Percentiles rank a stretch among this genome's conserved stretches.
These are phyloP conservation scores for Meloe dianella DNA, from an alignment of 2,888 invertebrate genomes.

Conservation along the genomic window DNA sequence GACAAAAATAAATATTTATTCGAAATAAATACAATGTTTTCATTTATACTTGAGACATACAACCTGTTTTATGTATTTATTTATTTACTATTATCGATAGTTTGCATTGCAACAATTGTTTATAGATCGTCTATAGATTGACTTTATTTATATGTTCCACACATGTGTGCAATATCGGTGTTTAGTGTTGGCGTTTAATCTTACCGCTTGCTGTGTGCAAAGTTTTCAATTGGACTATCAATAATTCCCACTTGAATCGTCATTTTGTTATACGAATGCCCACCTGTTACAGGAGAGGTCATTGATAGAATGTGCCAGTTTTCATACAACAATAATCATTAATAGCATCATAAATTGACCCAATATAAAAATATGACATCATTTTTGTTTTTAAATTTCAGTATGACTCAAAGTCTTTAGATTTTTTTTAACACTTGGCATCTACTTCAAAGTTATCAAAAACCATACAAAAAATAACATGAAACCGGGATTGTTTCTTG, in stretches of 20 bases:
- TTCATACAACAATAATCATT: neutral
- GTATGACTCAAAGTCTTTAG: neutral
- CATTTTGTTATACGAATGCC: neutral
- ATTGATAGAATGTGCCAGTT: constrained; percentile 2
- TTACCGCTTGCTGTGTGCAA: no score
- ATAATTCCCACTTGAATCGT: no score
- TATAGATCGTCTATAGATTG: neutral
- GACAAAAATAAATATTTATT: neutral
- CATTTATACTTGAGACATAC: no score
- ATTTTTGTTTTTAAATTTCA: neutral
- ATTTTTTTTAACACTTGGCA: neutral
- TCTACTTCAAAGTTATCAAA: neutral
- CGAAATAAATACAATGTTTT: neutral
- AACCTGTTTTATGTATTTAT: no score
- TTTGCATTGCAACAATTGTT: neutral
- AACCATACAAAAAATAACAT: neutral
- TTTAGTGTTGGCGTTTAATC: neutral
- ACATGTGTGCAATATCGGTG: no score
- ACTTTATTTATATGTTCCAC: no score
- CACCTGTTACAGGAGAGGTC: neutral
- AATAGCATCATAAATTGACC: neutral
- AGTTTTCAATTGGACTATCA: no score
- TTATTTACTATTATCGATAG: neutral
- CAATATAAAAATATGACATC: neutral
- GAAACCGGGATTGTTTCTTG: neutral